phyloP scores from a whole-genome alignment of 2,113 vertebrate species.

The Protomyctophum bolini region DNA sequence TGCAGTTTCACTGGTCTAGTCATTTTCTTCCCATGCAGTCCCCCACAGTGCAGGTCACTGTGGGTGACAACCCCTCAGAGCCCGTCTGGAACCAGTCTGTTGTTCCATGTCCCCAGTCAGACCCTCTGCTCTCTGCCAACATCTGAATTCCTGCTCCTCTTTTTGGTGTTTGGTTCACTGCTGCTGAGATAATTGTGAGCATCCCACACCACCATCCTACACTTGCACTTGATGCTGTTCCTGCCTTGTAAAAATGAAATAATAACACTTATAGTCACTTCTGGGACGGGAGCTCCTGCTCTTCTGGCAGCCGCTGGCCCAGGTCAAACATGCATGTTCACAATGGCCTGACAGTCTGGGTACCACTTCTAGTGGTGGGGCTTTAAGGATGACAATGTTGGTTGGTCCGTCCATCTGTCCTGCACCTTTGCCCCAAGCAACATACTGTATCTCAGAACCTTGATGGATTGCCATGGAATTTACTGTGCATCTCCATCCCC shows the following conservation, averaged over 20 bases:
- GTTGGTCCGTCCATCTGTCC: constrained; percentile 42
- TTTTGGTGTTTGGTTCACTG: constrained; percentile 6
- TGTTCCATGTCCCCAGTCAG: constrained; percentile 37
- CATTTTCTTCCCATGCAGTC: constrained; percentile 48
- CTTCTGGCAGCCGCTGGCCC: constrained; percentile 78
- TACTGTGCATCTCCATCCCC: no score
- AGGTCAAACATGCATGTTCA: constrained; percentile 68
- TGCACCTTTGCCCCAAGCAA: no score
- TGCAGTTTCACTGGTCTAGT: constrained; percentile 12
- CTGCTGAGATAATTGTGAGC: constrained; percentile 16
- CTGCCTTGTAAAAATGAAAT: no score
- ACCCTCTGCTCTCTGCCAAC: constrained; percentile 47
- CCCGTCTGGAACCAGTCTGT: constrained; percentile 29
- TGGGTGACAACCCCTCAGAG: constrained; percentile 38
- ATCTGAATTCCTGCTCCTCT: constrained; percentile 44
- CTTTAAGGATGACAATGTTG: constrained; percentile 25
- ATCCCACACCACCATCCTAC: no score
- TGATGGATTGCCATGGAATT: no score
- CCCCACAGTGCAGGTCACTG: constrained; percentile 50
- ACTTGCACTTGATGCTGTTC: no score
- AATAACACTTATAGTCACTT: no score
- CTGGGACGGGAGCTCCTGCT: constrained; percentile 74
- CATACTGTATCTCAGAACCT: no score
- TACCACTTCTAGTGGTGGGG: constrained; percentile 28
- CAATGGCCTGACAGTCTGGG: constrained; percentile 53